Percentiles rank a stretch among this genome's conserved stretches.
phyloP scores from a whole-genome alignment of 2,797 vertebrate genomes.

The Enteromius viviparus region DNA sequence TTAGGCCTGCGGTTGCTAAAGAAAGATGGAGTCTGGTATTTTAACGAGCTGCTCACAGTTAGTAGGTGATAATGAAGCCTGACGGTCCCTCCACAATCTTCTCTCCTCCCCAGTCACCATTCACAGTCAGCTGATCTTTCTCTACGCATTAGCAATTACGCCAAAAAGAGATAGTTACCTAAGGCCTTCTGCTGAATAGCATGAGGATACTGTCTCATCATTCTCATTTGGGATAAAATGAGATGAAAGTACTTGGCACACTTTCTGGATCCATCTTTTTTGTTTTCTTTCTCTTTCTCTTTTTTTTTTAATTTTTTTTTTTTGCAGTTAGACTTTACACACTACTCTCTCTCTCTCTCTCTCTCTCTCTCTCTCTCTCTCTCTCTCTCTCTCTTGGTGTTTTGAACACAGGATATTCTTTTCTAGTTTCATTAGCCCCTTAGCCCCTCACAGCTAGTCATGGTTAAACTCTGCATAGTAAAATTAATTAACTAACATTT shows the following conservation, averaged over 20 bases:
- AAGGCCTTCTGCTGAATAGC: slow-evolving; percentile 7
- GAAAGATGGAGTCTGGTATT: slow-evolving; percentile 40
- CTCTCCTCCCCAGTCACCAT: slow-evolving; percentile 18
- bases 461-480: slow-evolving; percentile 6
- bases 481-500: slow-evolving; percentile 18
- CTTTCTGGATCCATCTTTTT: neutral
- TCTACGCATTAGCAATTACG: neutral
- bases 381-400: neutral
- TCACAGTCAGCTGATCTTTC: slow-evolving; percentile 42
- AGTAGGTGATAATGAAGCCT: slow-evolving; percentile 55
- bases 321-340: neutral
- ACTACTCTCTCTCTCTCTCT: neutral
- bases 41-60: slow-evolving; percentile 55
- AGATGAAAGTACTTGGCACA: slow-evolving; percentile 24
- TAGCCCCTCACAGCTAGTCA: slow-evolving; percentile 2
- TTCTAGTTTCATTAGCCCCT: neutral
- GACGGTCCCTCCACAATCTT: slow-evolving; percentile 18
- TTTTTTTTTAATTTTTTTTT: neutral
- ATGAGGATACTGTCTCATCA: neutral
- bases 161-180: slow-evolving; percentile 29
- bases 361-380: too few species aligned
- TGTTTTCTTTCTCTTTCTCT: neutral
- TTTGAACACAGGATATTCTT: neutral
- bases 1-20: slow-evolving; percentile 35
- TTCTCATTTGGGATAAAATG: neutral